Conservation (phyloP, 2,797 vertebrate species). For the Orestias chungarensis region DNA sequence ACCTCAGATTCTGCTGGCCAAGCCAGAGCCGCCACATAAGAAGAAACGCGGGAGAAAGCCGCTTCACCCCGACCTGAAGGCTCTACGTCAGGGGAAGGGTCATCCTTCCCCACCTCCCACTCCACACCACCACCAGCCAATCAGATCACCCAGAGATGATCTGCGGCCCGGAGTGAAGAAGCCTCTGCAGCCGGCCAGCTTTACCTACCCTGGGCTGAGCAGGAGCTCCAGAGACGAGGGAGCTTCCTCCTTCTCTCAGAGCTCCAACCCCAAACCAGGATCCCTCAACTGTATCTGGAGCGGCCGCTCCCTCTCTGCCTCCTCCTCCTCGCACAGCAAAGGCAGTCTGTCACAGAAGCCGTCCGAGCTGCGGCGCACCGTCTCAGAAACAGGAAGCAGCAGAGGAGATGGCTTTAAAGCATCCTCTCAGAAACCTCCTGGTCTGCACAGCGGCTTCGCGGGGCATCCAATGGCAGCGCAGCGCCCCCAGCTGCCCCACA, state of each 20-base stretch:
- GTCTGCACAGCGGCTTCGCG: conserved; percentile 38
- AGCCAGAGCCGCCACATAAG: conserved; percentile 79
- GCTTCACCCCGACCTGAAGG: conserved; percentile 86
- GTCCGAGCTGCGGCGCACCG: conserved; percentile 56
- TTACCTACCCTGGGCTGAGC: conserved; percentile 77
- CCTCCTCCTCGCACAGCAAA: conserved; percentile 51
- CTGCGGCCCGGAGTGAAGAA: conserved; percentile 69
- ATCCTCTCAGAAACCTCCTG: conserved; percentile 37
- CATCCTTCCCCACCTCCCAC: conserved; percentile 26
- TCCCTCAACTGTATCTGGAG: conserved; percentile 60
- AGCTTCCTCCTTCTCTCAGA: conserved; percentile 56
- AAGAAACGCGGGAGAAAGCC: conserved; percentile 91
- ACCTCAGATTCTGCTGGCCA: conserved; percentile 88
- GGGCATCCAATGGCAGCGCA: conserved; percentile 16
- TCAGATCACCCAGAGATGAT: conserved; percentile 71
- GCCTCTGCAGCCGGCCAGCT: conserved; percentile 79
- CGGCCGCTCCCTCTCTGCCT: conserved; percentile 42
- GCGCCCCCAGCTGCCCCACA: conserved; percentile 40
- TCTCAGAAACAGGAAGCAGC: conserved; percentile 38
- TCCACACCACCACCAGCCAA: conserved; percentile 77
- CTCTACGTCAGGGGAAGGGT: conserved; percentile 76
- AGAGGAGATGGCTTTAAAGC: conserved; percentile 49
- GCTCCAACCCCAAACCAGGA: conserved; percentile 38
- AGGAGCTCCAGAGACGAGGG: conserved; percentile 55
- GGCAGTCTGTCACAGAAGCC: conserved; percentile 32